Conservation (phyloP, 2,888 invertebrate species). For the Trissoscelio sp. region DNA sequence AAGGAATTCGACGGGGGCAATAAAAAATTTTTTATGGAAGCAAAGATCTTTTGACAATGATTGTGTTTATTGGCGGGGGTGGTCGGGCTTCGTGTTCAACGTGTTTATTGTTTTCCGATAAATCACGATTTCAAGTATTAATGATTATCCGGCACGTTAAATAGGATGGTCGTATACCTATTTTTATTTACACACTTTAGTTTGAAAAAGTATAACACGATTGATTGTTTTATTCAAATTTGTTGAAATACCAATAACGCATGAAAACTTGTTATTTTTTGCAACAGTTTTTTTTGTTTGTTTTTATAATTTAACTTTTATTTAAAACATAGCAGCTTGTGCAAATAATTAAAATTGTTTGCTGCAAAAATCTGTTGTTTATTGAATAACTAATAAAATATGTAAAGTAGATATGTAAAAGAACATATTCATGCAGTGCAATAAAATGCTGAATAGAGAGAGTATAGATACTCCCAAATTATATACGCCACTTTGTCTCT, state of each 20-base stretch:
- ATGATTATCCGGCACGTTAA: slow-evolving; percentile 30
- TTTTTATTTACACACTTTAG: background rate
- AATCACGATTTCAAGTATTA: slow-evolving; percentile 40
- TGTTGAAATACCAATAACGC: background rate
- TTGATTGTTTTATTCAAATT: background rate
- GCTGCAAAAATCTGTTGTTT: too few relatives aligned
- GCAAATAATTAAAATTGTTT: too few relatives aligned
- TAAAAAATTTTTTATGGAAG: slow-evolving; percentile 50
- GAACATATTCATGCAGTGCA: background rate
- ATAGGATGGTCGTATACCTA: slow-evolving; percentile 4
- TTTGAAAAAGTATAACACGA: background rate
- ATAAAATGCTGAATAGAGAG: background rate
- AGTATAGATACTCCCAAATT: slow-evolving; percentile 9
- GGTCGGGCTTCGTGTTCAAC: slow-evolving; percentile 23
- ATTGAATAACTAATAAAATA: too few relatives aligned
- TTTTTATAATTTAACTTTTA: too few relatives aligned
- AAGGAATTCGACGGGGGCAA: slow-evolving; percentile 16
- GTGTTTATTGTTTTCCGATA: slow-evolving; percentile 57
- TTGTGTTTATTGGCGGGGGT: slow-evolving; percentile 38
- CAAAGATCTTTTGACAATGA: slow-evolving; percentile 46
- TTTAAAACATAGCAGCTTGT: too few relatives aligned
- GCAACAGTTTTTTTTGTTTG: background rate
- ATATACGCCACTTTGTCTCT: slow-evolving; percentile 25
- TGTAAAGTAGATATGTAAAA: too few relatives aligned
- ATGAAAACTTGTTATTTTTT: background rate